These are phyloP conservation scores for Oscheius sp. DNA, from an alignment of 2,888 invertebrate genomes.

Conservation along the genomic window DNA sequence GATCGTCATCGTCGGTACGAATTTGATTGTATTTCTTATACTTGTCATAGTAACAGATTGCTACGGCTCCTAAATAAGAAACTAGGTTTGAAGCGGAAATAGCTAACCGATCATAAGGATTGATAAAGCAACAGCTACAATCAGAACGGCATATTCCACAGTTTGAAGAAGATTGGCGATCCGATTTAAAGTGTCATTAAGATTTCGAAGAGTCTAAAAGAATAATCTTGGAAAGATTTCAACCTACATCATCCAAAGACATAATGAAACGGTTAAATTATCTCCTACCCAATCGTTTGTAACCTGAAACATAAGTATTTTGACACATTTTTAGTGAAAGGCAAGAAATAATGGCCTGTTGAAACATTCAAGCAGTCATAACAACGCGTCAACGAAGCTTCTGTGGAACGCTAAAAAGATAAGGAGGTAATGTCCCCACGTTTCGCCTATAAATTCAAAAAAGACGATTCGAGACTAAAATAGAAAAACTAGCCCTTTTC, in stretches of 20 bases:
- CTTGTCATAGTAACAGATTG: constrained; percentile 42
- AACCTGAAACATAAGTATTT: constrained; percentile 6
- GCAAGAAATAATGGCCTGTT: background rate
- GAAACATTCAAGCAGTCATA: constrained; percentile 19
- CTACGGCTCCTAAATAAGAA: constrained; percentile 37
- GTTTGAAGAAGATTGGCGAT: constrained; percentile 46
- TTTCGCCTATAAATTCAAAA: background rate
- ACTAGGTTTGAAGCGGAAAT: background rate
- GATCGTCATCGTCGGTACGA: constrained; percentile 11
- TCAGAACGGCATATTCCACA: constrained; percentile 45
- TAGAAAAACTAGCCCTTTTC: background rate
- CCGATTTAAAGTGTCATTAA: constrained; percentile 44
- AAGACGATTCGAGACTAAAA: constrained; percentile 1
- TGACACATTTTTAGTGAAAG: background rate
- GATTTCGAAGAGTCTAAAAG: constrained; percentile 44
- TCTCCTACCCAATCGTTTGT: background rate
- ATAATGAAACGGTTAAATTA: background rate
- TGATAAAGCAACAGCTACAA: constrained; percentile 41
- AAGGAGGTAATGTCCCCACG: constrained; percentile 3
- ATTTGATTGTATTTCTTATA: constrained; percentile 41
- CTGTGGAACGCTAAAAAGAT: constrained; percentile 23
- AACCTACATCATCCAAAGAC: constrained; percentile 21
- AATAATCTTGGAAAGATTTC: background rate
- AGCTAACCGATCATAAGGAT: constrained; percentile 40
- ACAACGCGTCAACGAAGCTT: constrained; percentile 15